A percentile compares a stretch with the other conserved stretches of the same genome.
Conservation (phyloP, 1,140 invertebrate species). For the Heliothis virescens region DNA sequence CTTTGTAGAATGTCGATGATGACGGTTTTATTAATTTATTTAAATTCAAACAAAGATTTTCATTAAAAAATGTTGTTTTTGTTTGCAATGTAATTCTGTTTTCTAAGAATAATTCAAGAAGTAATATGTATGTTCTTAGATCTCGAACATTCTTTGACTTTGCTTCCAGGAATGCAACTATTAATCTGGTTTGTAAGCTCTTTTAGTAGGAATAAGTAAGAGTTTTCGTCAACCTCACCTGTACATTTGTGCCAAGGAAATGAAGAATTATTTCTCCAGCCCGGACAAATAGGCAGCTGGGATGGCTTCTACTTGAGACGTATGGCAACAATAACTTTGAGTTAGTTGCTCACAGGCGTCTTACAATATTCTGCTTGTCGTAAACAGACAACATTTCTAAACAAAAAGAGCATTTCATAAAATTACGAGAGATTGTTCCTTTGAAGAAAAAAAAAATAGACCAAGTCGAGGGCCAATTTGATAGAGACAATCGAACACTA, state of each 20-base stretch:
- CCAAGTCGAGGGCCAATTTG: too few relatives aligned
- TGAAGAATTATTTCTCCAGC: conserved; percentile 4
- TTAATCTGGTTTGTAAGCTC: not conserved
- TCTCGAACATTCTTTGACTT: not conserved
- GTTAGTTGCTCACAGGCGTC: conserved; percentile 21
- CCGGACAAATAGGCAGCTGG: conserved; percentile 9
- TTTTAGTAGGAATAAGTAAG: not conserved
- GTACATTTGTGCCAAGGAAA: conserved; percentile 8
- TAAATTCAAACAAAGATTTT: not conserved
- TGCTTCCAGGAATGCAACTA: too few relatives aligned
- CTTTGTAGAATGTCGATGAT: not conserved
- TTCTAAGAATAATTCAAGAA: not conserved
- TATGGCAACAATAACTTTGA: conserved; percentile 36
- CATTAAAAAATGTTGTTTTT: too few relatives aligned
- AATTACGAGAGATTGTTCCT: not conserved
- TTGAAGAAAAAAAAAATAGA: not conserved
- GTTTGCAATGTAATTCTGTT: not conserved
- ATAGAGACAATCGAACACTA: too few relatives aligned
- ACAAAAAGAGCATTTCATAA: not conserved
- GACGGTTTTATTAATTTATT: not conserved
- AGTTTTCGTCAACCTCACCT: not conserved
- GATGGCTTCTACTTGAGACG: conserved; percentile 13
- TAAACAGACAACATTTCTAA: not conserved
- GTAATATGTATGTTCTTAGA: not conserved
- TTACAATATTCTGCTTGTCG: not conserved